A percentile compares a stretch with the other conserved stretches of the same genome.
Conservation (phyloP, 1,140 invertebrate species). For the Tetragonula clypearis region DNA sequence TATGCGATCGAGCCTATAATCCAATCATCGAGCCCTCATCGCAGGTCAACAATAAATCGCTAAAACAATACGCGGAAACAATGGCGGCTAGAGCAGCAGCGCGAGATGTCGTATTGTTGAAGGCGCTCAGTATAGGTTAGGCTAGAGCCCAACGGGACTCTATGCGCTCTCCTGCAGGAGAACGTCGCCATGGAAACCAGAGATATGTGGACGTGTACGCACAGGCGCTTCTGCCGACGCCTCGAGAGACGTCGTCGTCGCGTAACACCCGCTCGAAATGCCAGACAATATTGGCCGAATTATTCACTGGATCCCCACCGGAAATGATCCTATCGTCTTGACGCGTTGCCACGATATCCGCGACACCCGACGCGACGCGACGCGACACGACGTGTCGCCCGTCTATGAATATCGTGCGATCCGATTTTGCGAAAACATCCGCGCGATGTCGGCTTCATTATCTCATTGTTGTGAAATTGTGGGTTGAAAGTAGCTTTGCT, state of each 20-base stretch:
- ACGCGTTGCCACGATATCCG: background rate
- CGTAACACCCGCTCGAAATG: conserved; percentile 31
- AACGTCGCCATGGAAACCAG: conserved; percentile 37
- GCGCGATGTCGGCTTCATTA: background rate
- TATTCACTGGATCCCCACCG: conserved; percentile 32
- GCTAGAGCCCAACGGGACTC: conserved; percentile 1
- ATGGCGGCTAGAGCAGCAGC: background rate
- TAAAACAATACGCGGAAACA: conserved; percentile 5
- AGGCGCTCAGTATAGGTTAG: conserved; percentile 7
- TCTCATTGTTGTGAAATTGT: background rate
- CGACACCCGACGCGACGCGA: background rate
- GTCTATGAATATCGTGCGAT: background rate
- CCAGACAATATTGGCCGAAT: conserved; percentile 48
- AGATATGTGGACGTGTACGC: conserved; percentile 2
- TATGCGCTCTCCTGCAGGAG: background rate
- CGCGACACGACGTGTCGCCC: too few relatives aligned
- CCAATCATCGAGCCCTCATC: conserved; percentile 1
- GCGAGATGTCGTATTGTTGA: conserved; percentile 11
- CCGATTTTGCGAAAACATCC: background rate
- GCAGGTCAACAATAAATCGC: conserved; percentile 11
- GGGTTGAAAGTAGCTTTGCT: too few relatives aligned
- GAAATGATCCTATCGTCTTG: conserved; percentile 35
- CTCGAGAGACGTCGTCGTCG: conserved; percentile 32
- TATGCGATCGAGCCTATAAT: background rate
- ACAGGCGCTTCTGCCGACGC: conserved; percentile 20